Evolutionary conservation across 2,888 invertebrate genomes (phyloP), one percentile per base, ranked within the genome.

Genomic region (Brassicogethes aeneus): DNA sequence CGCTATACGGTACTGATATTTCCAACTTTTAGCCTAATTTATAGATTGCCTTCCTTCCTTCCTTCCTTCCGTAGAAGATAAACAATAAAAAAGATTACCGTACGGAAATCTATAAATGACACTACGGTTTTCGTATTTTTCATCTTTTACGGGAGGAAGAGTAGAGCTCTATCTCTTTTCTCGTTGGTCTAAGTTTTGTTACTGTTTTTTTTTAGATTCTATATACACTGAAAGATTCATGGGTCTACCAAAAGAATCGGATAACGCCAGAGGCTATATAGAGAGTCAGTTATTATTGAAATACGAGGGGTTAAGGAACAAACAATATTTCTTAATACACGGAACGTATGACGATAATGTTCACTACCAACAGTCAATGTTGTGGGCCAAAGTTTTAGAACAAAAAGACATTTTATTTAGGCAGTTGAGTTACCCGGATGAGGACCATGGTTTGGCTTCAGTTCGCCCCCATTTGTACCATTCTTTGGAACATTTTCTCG

Each of bases 221-320:
- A 90, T 94, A 51, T 97, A 97, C 65, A 95, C 96, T 1, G 97
- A 97, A 67, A 75, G 96, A 14, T 97, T 92, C 64, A 94, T 99
- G 96, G 89, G 90, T 29, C 68, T 87, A 23, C 92, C 94, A 0
- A 73, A 68, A 12, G 61, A 65, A 1, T 62, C 71, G n/a, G 82
- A 83, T 48, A 92, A 95, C 68, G 61, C 73, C 13, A 60, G 65
- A 16, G 89, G 85, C 16, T 95, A 95, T 63, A 70, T 75, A 36
- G 73, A 75, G 29, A 83, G 89, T 1, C 85, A 90, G 46, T 74
- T 96, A 3, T 76, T 89, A 16, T 79, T 78, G 43, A 79, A 76
- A 54, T 77, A 75, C 23, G 71, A 74, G 34, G 68, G 67, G 29
- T 65, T 73, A 48, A 67, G 73, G 10, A 74, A 79, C 56, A 92